Base-by-base conservation (phyloP, 2,113 vertebrate genomes). In the Grus americana region DNA sequence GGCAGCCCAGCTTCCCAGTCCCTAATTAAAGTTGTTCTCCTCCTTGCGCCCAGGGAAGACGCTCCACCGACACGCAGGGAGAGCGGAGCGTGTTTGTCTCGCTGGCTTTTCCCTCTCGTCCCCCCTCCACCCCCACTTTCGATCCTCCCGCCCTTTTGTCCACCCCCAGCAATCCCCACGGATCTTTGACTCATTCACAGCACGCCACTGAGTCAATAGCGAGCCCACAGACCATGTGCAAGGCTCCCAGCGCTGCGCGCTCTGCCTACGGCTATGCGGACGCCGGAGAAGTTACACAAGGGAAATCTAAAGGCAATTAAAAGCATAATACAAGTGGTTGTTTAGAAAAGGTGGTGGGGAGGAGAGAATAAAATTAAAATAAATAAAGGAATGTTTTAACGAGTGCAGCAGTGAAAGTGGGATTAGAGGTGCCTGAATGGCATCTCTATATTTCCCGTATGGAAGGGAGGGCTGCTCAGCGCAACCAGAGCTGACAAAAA, bases 311-410 rank as follows among this genome's bases (percentile, higher is more conserved):
- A 96, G 90, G 92, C 91, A 96, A 95, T 97, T 95, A 97, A 91
- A 95, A 93, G 92, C 93, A 95, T 95, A 95, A 95, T 94, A 47
- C 81, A 87, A 93, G 94, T 65, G 85, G 94, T 86, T 96, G 92
- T 97, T 97, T 96, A 96, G 96, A 87, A 94, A 96, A 95, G 97
- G 95, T 96, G 92, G 83, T 44, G 83, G 86, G 88, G 91, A 93
- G 86, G 92, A 95, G 93, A 95, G 95, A 97, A 92, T 96, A 92
- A 97, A 97, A 97, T 97, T 95, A 95, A 97, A 97, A 94, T 94
- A 97, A 97, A 96, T 95, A 97, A 90, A 95, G 93, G 96, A 94
- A 90, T 93, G 91, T 97, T 96, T 97, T 97, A 97, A 97, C 78
- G 95, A 97, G 86, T 24, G 47, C 90, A 92, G 92, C 95, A 95